Conservation (phyloP, 2,113 vertebrate genomes). For the Castor canadensis region DNA sequence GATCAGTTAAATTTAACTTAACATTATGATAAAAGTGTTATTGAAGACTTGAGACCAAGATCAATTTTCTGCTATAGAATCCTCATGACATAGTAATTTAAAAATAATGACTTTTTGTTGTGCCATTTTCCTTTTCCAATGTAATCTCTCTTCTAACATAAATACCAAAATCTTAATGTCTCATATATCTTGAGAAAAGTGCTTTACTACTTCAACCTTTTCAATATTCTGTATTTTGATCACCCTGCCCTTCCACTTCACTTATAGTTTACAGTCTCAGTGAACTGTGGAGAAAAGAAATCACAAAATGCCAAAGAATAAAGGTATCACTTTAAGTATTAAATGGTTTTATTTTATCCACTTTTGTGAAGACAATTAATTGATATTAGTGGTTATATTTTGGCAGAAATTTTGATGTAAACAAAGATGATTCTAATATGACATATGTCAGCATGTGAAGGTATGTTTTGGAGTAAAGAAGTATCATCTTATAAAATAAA, state of each 20-base stretch:
- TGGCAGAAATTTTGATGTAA: neutral
- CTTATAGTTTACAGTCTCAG: slow-evolving; percentile 62
- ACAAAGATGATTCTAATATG: neutral
- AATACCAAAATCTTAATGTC: slow-evolving; percentile 73
- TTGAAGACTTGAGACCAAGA: neutral
- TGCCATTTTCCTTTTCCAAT: slow-evolving; percentile 54
- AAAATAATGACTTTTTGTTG: slow-evolving; percentile 40
- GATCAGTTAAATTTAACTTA: neutral
- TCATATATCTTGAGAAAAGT: slow-evolving; percentile 65
- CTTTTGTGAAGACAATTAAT: neutral
- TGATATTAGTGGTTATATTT: neutral
- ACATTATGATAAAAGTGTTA: neutral
- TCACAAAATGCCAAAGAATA: slow-evolving; percentile 29
- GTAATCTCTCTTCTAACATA: slow-evolving; percentile 56
- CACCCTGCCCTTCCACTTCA: slow-evolving; percentile 58
- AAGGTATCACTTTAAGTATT: neutral
- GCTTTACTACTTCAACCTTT: slow-evolving; percentile 79
- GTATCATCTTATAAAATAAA: neutral
- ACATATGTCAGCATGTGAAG: neutral
- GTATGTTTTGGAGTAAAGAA: neutral
- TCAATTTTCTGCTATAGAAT: neutral
- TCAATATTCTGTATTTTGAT: slow-evolving; percentile 72
- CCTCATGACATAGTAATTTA: neutral
- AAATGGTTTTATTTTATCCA: neutral
- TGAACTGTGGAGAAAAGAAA: slow-evolving; percentile 31